phyloP scores from a whole-genome alignment of 2,113 vertebrate species.

The Zosterops borbonicus region DNA sequence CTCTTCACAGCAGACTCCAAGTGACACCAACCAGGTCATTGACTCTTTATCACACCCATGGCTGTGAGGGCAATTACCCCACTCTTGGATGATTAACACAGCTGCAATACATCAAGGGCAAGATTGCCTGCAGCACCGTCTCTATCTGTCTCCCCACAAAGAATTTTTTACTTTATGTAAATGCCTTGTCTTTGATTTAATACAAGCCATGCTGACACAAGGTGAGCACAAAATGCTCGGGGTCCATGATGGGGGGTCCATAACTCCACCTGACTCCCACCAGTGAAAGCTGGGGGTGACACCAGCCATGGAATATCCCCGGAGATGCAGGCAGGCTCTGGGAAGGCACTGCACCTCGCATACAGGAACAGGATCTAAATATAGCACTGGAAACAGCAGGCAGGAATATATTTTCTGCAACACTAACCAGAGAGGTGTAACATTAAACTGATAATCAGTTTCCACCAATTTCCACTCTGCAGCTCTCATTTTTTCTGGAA shows the following conservation, averaged over 20 bases:
- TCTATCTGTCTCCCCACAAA: not conserved
- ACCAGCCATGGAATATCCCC: not conserved
- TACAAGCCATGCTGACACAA: not conserved
- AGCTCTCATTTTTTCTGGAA: not conserved
- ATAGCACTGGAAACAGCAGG: not conserved
- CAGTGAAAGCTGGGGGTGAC: not conserved
- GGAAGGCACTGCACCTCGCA: not conserved
- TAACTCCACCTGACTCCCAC: not conserved
- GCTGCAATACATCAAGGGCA: not conserved
- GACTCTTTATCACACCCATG: not conserved
- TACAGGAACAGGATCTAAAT: not conserved
- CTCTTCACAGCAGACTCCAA: not conserved
- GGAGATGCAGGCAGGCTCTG: not conserved
- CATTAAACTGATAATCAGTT: not conserved
- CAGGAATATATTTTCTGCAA: not conserved
- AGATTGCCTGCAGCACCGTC: not conserved
- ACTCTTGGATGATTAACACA: not conserved
- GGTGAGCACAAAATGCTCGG: not conserved
- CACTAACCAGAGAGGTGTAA: not conserved
- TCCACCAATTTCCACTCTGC: not conserved
- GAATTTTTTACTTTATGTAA: fast-evolving
- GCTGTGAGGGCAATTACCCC: not conserved
- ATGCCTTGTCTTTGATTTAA: not conserved
- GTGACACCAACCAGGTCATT: not conserved
- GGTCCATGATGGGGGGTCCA: fast-evolving